Percentiles rank a stretch among this genome's conserved stretches.
These are phyloP conservation scores for Dromococcyx pavoninus DNA, from an alignment of 2,797 vertebrate genomes.

Conservation along the genomic window DNA sequence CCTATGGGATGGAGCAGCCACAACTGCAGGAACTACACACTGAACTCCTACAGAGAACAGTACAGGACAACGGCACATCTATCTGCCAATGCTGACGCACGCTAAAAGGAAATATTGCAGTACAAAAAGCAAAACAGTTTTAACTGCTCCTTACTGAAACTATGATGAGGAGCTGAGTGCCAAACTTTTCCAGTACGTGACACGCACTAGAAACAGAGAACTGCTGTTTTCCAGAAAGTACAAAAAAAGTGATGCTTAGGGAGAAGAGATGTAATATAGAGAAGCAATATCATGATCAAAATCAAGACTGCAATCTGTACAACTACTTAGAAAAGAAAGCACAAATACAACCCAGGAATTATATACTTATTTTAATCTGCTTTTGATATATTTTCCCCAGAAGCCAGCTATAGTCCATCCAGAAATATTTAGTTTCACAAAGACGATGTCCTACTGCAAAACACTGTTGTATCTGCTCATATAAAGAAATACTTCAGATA, in stretches of 20 bases:
- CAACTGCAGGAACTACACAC: not conserved
- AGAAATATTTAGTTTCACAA: not conserved
- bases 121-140: not conserved
- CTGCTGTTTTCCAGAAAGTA: not conserved
- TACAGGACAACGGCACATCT: not conserved
- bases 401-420: not conserved
- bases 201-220: not conserved
- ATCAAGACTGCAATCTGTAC: not conserved
- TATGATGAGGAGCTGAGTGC: not conserved
- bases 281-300: not conserved
- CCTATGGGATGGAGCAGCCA: not conserved
- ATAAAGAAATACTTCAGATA: not conserved
- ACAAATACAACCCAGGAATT: not conserved
- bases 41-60: not conserved
- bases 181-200: not conserved
- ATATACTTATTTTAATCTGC: not conserved
- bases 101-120: not conserved
- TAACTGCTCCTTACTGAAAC: not conserved
- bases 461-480: not conserved
- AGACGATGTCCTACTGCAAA: not conserved
- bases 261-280: not conserved
- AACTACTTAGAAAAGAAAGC: not conserved
- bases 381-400: not conserved
- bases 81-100: rapidly evolving
- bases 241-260: not conserved